Evolutionary conservation across 92 coral and sea anemone genomes (phyloP), one percentile per base, ranked within the genome.

Genomic region (Micromussa lordhowensis): DNA sequence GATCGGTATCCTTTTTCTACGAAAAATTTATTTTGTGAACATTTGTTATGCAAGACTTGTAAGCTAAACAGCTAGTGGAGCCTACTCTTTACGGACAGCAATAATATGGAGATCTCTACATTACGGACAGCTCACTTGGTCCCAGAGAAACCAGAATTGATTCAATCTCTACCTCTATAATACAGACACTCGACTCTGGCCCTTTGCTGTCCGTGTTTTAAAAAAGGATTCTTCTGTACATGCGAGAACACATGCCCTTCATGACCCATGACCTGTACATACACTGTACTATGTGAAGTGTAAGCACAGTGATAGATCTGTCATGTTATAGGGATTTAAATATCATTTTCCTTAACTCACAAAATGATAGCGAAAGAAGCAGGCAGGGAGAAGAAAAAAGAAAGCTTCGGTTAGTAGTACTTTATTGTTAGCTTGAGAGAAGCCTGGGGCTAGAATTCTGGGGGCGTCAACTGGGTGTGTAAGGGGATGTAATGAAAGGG

Each of bases 1-100:
- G 40, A 31, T 87, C 28, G 78, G 94, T 92, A 92, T 92, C 94
- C 92, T 92, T 79, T 31, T 48, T 3, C 51, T 15, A 72, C 22
- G 32, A 48, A 29, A 68, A 30, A 57, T 28, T 5, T 68, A 3
- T 18, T 68, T 51, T 54, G 77, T 24, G 4, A 17, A n/a, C 15
- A 30, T 40, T 58, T 82, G 81, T 32, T 36, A 69, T 79, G 34
- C 44, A 63, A 59, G n/a, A n/a, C n/a, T n/a, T n/a, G n/a, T n/a
- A n/a, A n/a, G n/a, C n/a, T n/a, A n/a, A n/a, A n/a, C n/a, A n/a
- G n/a, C n/a, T n/a, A n/a, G n/a, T n/a, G 51, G 51, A 44, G 0
- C 48, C 8, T 8, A n/a, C 51, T 44, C 51, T 13, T 44, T 44
- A 44, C 51, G 51, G 51, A 9, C 51, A 44, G 51, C 51, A 5